Conservation (phyloP, 2,113 vertebrate species). For the Colossoma macropomum region DNA sequence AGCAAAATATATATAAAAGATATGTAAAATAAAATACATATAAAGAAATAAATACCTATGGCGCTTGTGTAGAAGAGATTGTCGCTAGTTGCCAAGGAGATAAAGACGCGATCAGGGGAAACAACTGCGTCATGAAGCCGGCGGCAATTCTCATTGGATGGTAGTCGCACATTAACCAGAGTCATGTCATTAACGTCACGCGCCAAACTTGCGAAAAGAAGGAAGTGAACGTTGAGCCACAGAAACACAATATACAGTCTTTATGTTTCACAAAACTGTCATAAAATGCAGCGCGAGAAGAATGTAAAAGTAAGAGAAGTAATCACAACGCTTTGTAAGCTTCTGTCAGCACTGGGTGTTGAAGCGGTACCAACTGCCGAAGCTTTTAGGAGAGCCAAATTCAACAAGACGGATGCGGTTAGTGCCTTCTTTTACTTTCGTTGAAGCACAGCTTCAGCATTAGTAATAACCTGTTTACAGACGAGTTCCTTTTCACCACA, state of each 20-base stretch:
- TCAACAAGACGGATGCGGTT: constrained; percentile 69
- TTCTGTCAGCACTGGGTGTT: constrained; percentile 64
- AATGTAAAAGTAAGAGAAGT: constrained; percentile 70
- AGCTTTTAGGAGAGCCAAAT: constrained; percentile 77
- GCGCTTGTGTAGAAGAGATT: too few relatives aligned
- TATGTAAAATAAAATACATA: too few relatives aligned
- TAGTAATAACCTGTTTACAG: too few relatives aligned
- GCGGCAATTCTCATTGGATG: constrained; percentile 30
- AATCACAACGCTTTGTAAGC: constrained; percentile 67
- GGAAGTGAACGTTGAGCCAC: constrained; percentile 30
- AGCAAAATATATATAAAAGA: too few relatives aligned
- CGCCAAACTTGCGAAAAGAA: constrained; percentile 29
- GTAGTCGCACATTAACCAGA: neutral
- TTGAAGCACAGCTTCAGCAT: neutral
- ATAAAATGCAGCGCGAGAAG: constrained; percentile 65
- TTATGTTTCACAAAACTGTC: neutral
- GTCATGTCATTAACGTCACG: too few relatives aligned
- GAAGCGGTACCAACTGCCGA: constrained; percentile 69
- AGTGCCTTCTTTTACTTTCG: constrained; percentile 22
- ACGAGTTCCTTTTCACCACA: too few relatives aligned
- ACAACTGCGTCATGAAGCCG: neutral
- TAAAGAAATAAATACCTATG: too few relatives aligned
- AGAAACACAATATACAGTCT: neutral
- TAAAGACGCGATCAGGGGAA: neutral
- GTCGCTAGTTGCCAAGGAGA: neutral